Base-by-base conservation (phyloP, 2,113 vertebrate genomes). In the Oriolus oriolus region DNA sequence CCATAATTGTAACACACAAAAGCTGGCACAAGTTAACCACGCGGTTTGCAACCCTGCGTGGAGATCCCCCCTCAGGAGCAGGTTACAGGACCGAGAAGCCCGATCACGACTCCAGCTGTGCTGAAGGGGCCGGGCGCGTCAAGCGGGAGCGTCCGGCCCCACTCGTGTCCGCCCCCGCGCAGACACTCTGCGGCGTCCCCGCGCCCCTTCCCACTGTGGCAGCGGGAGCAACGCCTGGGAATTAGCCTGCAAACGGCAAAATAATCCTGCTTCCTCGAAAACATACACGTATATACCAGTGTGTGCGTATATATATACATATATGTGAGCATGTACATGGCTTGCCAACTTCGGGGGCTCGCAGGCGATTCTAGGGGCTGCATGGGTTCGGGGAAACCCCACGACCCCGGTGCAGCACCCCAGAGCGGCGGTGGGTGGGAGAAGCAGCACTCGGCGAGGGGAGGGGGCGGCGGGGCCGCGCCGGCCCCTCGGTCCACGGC, bases 281-380 rank as follows among this genome's bases (percentile, higher is more conserved):
- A 49, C 27, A 24, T 1, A 2, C 14, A 2, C 2, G 11, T 24
- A 16, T 8, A 5, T 28, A 8, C 3, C 2, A 3, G 5, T 2
- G 24, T 10, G 31, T 18, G 30, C 23, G 16, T 16, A 5, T 13
- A 1, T 9, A 3, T 20, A 18, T 15, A 14, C 13, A 12, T 31
- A 7, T 19, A 26, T 13, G 10, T 0, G 20, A 7, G 14, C 9
- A 61, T 10, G 7, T 5, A 26, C 6, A 4, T 0, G 44, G 49
- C 59, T 63, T 49, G 87, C 30, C 59, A 82, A 1, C 49, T 24
- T 47, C 50, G 20, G 37, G 19, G 19, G n/a, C 20, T 39, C 6
- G 50, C 84, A 30, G 60, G 82, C 16, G 35, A 26, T 21, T 53
- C 11, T 10, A 16, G 39, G 24, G 64, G 59, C 30, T 37, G 59